Conservation (phyloP, 2,888 invertebrate genomes). For the Hypsopygia costalis region DNA sequence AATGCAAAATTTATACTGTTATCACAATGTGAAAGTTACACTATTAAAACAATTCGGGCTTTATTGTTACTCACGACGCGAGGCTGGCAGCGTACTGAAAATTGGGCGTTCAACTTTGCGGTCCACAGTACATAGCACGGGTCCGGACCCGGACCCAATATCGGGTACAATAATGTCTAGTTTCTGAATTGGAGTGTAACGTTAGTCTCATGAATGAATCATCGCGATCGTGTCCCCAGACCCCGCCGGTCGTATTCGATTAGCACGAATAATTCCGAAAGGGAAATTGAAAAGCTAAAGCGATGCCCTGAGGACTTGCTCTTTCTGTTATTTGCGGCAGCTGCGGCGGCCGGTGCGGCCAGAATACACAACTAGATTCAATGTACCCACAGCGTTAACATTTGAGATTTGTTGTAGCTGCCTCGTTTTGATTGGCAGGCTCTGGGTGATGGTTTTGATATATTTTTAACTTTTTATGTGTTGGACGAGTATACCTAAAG, state of each 20-base stretch:
- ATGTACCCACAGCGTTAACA: conserved; percentile 32
- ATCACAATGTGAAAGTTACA: too few relatives aligned
- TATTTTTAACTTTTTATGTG: too few relatives aligned
- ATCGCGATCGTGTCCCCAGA: conserved; percentile 61
- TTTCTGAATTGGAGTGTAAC: conserved; percentile 58
- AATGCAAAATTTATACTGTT: too few relatives aligned
- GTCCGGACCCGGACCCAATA: conserved; percentile 19
- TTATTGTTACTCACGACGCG: too few relatives aligned
- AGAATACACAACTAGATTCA: conserved; percentile 65
- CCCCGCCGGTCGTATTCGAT: conserved; percentile 74
- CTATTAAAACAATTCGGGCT: too few relatives aligned
- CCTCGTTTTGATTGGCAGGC: conserved; percentile 17
- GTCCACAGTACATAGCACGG: conserved; percentile 2
- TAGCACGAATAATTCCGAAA: conserved; percentile 79
- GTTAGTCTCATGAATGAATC: conserved; percentile 79
- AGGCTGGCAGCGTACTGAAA: background rate
- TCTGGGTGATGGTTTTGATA: conserved; percentile 5
- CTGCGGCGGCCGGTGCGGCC: conserved; percentile 42
- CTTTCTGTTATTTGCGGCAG: conserved; percentile 76
- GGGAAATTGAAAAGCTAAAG: conserved; percentile 80
- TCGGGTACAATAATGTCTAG: conserved; percentile 54
- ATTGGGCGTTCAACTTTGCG: conserved; percentile 2
- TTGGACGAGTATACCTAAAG: too few relatives aligned
- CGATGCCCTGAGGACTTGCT: conserved; percentile 77
- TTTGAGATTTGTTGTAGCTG: conserved; percentile 33